Conservation (phyloP, 2,113 vertebrate species). For the Phaethornis superciliosus region DNA sequence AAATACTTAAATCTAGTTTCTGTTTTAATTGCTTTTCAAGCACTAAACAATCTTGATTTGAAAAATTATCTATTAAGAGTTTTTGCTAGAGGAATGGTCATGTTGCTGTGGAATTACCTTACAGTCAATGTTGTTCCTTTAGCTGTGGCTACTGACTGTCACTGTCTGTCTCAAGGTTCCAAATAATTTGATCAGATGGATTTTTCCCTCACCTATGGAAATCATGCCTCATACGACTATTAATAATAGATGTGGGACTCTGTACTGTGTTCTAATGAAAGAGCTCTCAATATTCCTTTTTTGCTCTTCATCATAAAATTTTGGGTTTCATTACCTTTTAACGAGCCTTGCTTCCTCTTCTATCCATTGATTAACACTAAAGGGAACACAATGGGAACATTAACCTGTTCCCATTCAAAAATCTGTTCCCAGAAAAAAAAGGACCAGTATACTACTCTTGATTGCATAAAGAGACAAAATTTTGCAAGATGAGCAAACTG, state of each 20-base stretch:
- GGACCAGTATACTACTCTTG: neutral
- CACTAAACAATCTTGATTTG: neutral
- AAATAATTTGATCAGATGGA: neutral
- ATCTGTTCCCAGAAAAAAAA: neutral
- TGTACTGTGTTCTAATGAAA: neutral
- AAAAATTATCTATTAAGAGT: neutral
- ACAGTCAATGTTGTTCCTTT: neutral
- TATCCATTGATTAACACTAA: neutral
- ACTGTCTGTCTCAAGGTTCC: neutral
- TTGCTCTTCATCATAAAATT: neutral
- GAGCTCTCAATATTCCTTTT: neutral
- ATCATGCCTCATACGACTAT: neutral
- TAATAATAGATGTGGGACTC: neutral
- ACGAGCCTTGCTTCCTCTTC: neutral
- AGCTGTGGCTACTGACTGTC: accelerated
- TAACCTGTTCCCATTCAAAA: neutral
- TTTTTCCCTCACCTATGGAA: neutral
- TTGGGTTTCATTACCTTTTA: neutral
- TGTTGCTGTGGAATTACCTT: neutral
- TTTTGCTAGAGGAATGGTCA: neutral
- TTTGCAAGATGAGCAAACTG: accelerated
- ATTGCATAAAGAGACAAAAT: neutral
- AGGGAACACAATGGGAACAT: no score
- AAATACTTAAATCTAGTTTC: neutral
- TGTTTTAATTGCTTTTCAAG: neutral